Conservation (phyloP, 1,140 invertebrate species). For the Planococcus citri region DNA sequence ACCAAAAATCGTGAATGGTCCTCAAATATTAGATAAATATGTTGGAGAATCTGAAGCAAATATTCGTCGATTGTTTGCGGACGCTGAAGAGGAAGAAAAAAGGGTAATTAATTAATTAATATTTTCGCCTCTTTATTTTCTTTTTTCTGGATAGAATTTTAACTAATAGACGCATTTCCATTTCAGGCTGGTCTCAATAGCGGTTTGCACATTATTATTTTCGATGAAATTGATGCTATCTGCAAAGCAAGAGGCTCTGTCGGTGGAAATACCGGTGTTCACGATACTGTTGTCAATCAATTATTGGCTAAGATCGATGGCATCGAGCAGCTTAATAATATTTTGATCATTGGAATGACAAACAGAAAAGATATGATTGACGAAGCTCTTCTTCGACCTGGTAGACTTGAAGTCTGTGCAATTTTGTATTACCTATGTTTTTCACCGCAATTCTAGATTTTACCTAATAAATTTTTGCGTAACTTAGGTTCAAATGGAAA, state of each 20-base stretch:
- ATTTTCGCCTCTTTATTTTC: not conserved
- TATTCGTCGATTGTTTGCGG: conserved; percentile 87
- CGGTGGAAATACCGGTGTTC: conserved; percentile 82
- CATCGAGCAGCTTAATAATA: conserved; percentile 98
- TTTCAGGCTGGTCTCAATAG: conserved; percentile 75
- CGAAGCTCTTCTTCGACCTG: conserved; percentile 91
- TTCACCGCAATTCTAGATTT: not conserved
- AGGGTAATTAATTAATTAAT: conserved; percentile 42
- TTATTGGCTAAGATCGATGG: conserved; percentile 97
- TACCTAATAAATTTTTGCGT: conserved; percentile 16
- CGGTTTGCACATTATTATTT: conserved; percentile 98
- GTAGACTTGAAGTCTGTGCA: conserved; percentile 63
- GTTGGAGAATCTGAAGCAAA: conserved; percentile 99
- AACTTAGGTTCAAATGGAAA: conserved; percentile 87
- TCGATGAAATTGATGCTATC: conserved; percentile 99
- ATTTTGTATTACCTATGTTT: conserved; percentile 32
- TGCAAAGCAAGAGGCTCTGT: conserved; percentile 97
- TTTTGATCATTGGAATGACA: conserved; percentile 96
- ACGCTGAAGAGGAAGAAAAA: conserved; percentile 98
- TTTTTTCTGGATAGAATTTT: conserved; percentile 14
- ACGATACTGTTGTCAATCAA: conserved; percentile 99
- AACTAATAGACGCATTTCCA: conserved; percentile 28
- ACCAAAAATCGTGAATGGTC: conserved; percentile 99
- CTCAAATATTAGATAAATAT: conserved; percentile 98
- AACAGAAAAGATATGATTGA: conserved; percentile 99